A percentile compares a stretch with the other conserved stretches of the same genome.
These are phyloP conservation scores for Probosciger aterrimus DNA, from an alignment of 2,113 vertebrate species.

Conservation along the genomic window DNA sequence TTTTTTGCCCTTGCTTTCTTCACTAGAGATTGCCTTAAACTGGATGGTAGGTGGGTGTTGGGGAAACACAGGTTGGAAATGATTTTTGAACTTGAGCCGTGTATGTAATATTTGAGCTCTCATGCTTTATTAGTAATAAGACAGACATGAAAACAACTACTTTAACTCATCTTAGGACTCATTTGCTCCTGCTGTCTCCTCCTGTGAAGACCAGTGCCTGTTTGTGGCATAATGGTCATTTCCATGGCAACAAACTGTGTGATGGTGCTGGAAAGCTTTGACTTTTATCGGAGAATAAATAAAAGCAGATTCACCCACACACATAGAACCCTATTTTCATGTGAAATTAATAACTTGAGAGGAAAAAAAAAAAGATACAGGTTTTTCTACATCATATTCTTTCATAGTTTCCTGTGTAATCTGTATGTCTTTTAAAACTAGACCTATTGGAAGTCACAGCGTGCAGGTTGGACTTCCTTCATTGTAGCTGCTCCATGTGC, in stretches of 20 bases:
- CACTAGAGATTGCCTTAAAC: not conserved
- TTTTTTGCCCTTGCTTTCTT: not conserved
- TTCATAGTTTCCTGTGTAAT: not conserved
- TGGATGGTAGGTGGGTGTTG: not conserved
- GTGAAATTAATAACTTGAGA: not conserved
- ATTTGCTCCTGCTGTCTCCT: not conserved
- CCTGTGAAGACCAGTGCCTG: accelerated
- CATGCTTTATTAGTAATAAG: not conserved
- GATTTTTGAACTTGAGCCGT: not conserved
- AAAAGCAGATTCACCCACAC: constrained; percentile 25
- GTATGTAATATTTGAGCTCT: not conserved
- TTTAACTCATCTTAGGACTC: constrained; percentile 9
- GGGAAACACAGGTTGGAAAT: not conserved
- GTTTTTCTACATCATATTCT: not conserved
- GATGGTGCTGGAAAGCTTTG: constrained; percentile 8
- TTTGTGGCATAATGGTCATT: constrained; percentile 6
- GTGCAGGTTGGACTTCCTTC: not conserved
- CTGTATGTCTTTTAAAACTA: not conserved
- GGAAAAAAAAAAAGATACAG: not conserved
- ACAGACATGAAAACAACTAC: not conserved
- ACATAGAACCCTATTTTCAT: not conserved
- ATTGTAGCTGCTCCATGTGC: accelerated
- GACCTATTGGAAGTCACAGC: not conserved
- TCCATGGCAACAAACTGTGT: constrained; percentile 44
- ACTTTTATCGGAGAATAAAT: constrained; percentile 20